Conservation (phyloP, 2,113 vertebrate genomes). For the Pithys albifrons region DNA sequence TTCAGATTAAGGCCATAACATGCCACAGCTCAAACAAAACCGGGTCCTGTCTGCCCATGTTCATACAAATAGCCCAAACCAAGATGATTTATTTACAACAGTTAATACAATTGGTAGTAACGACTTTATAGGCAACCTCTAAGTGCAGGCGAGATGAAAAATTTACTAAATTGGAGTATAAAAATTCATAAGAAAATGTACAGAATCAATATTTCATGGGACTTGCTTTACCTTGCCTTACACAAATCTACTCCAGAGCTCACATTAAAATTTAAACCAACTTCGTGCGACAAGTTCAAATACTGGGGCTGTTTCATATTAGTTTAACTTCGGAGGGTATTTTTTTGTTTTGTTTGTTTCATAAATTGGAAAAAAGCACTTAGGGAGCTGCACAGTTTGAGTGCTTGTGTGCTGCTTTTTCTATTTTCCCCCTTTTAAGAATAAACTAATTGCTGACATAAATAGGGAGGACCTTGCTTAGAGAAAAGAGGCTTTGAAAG, state of each 20-base stretch:
- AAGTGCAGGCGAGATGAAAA: constrained; percentile 92
- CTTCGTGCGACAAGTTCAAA: constrained; percentile 87
- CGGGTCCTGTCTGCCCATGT: constrained; percentile 57
- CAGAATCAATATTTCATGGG: constrained; percentile 99
- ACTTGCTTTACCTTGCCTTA: constrained; percentile 96
- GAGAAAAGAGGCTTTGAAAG: neutral
- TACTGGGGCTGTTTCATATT: constrained; percentile 86
- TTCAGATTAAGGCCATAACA: constrained; percentile 16
- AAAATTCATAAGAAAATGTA: constrained; percentile 99
- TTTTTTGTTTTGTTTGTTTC: constrained; percentile 78
- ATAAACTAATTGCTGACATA: constrained; percentile 30
- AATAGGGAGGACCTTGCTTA: neutral
- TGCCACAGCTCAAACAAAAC: constrained; percentile 54
- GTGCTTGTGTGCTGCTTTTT: neutral
- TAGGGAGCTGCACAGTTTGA: constrained; percentile 43
- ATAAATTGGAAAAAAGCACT: constrained; percentile 68
- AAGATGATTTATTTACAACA: constrained; percentile 83
- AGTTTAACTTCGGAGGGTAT: constrained; percentile 82
- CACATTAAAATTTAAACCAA: constrained; percentile 95
- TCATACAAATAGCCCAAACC: constrained; percentile 72
- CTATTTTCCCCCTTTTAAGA: constrained; percentile 4
- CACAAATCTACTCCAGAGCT: constrained; percentile 95
- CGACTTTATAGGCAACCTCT: constrained; percentile 87
- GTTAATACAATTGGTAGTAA: constrained; percentile 84
- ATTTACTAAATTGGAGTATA: constrained; percentile 96